Evolutionary conservation across 2,888 invertebrate species (phyloP), one percentile per base, ranked within the genome.

Genomic region (Chymomyza fuscimana): DNA sequence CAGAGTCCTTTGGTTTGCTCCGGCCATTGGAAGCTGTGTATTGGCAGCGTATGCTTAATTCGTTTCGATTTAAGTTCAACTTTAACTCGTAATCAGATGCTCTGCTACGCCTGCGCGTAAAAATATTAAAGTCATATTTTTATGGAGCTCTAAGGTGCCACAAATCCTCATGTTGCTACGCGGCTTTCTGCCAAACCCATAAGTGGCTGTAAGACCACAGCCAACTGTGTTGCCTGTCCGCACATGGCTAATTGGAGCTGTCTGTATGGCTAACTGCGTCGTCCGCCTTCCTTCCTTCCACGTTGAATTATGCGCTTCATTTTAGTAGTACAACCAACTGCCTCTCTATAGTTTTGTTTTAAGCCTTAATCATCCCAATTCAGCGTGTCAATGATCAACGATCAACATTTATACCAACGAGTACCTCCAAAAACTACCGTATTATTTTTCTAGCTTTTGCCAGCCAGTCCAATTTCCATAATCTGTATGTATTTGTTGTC

Each of bases 121-220:
- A 84, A 78, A 87, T 86, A 88, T 84, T 85, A 89, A 89, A 89
- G 78, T 89, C 87, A 88, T 85, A 88, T 89, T 86, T 82, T 89
- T 89, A 89, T 79, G 88, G 80, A 77, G 67, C 85, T 79, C 80
- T 79, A 72, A 85, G 79, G 80, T 79, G 19, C 82, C 76, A 79
- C 88, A 87, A 22, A 10, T 22, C 54, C 22, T 54, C 5, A 5
- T 16, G 54, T 58, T 58, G 19, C 19, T 58, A 12, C n/a, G 51
- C 29, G 51, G 25, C 29, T 19, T 9, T 22, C n/a, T 40, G 22
- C 19, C 40, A n/a, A 15, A 16, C 29, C 16, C n/a, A 72, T 80
- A 77, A 80, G 80, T 79, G 79, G 67, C 25, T 9, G 1, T n/a
- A 5, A 5, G 52, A 46, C 52, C 52, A 19, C 7, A 9, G 52